These are phyloP conservation scores for Drosophila malerkotliana DNA, from an alignment of 1,140 invertebrate species.

Conservation along the genomic window DNA sequence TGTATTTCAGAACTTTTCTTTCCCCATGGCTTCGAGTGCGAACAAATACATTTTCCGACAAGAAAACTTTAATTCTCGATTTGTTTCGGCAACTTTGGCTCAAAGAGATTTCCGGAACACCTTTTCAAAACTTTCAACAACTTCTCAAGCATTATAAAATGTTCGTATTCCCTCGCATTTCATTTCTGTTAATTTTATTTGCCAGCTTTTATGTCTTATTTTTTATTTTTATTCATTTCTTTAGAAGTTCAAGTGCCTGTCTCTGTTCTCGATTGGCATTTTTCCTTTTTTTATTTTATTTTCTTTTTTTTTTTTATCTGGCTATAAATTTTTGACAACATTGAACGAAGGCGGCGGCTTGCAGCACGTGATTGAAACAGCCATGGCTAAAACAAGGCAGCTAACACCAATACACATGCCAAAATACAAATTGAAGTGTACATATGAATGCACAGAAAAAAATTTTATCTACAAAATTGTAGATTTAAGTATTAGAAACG, in stretches of 20 bases:
- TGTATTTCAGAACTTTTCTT: conserved; percentile 1
- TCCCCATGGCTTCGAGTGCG: background rate
- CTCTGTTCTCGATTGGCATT: background rate
- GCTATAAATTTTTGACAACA: conserved; percentile 76
- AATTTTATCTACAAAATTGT: background rate
- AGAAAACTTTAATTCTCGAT: conserved; percentile 18
- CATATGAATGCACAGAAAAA: background rate
- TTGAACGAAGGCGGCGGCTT: conserved; percentile 48
- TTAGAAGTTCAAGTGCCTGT: conserved; percentile 31
- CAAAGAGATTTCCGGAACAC: conserved; percentile 44
- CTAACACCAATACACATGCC: background rate
- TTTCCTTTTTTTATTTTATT: conserved; percentile 6
- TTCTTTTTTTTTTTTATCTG: background rate
- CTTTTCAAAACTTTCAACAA: conserved; percentile 34
- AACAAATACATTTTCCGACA: conserved; percentile 1
- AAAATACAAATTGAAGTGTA: background rate
- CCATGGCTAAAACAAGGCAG: conserved; percentile 14
- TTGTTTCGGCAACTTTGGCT: conserved; percentile 22
- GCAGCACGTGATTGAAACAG: conserved; percentile 70
- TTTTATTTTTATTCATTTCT: conserved; percentile 74
- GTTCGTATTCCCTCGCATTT: conserved; percentile 17
- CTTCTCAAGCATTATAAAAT: conserved; percentile 21
- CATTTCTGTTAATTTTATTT: conserved; percentile 77
- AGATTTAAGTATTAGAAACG: background rate
- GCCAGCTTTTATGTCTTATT: conserved; percentile 68